Evolutionary conservation across 2,113 vertebrate species (phyloP), one percentile per base, ranked within the genome.

Genomic region (Megaceryle torquata): DNA sequence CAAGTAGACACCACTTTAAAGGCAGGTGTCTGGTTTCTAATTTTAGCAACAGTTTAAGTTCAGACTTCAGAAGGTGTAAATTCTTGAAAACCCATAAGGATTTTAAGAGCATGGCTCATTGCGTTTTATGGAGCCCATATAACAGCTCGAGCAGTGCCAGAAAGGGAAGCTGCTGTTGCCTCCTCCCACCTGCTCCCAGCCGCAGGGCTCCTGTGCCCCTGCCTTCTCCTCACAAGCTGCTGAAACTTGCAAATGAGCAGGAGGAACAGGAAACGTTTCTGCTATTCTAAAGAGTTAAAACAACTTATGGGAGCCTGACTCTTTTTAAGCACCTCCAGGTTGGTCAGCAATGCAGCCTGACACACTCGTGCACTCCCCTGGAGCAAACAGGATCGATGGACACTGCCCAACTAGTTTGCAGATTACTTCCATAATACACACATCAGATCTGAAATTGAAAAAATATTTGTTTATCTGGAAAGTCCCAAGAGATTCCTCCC

Each of bases 41-140:
- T 82, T 76, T 44, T 78, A 89, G 60, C 65, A 72, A 37, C 10
- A 26, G 54, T 51, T 89, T 51, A 72, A 68, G 46, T 72, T 51
- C 59, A 85, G 64, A 31, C 35, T 51, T 71, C 69, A 41, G 65
- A 72, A 89, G 37, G 76, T 74, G 65, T 59, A 82, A 82, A 89
- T 86, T 89, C 76, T 71, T 89, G n/a, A 82, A 89, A 86, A 89
- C 63, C 71, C 48, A 14, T 15, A 12, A 33, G 54, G 77, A 68
- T 68, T 86, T 82, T 68, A 78, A 19, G n/a, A 89, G 37, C 24
- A 89, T 2, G 37, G 50, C 81, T 86, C 71, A 78, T 6, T 68
- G 71, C 37, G 6, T 78, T 89, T 92, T 89, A 92, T 69, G 43
- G 37, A 57, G 54, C 50, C 90, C 19, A 29, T 26, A n/a, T 33